Percentiles rank a stretch among this genome's conserved stretches.
These are phyloP conservation scores for Hoplodrina blanda DNA, from an alignment of 2,888 invertebrate species.

Conservation along the genomic window DNA sequence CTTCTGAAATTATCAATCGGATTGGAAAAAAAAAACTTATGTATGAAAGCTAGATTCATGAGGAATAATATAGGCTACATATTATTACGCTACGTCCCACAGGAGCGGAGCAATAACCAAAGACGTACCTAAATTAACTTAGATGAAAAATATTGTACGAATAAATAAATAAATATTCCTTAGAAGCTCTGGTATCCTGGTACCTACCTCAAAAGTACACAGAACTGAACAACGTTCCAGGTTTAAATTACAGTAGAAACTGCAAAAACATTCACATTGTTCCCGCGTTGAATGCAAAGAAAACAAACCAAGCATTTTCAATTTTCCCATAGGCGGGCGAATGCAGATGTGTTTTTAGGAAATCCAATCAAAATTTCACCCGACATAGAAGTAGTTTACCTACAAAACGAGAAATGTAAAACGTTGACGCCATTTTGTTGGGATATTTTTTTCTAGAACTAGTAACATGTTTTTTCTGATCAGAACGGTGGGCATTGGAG, in stretches of 20 bases:
- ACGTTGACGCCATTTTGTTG: neutral
- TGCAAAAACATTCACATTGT: neutral
- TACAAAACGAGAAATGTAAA: conserved; percentile 7
- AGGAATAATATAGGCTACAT: too few relatives aligned
- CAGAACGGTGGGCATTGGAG: neutral
- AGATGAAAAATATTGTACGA: too few relatives aligned
- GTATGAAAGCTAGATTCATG: too few relatives aligned
- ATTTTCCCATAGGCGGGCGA: conserved; percentile 16
- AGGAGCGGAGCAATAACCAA: too few relatives aligned
- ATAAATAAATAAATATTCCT: too few relatives aligned
- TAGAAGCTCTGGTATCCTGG: neutral
- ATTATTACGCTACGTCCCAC: too few relatives aligned
- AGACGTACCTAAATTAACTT: too few relatives aligned
- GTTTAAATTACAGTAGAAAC: neutral
- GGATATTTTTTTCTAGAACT: neutral
- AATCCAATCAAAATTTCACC: conserved; percentile 25
- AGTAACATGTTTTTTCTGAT: neutral
- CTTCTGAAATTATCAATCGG: too few relatives aligned
- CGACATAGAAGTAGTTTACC: neutral
- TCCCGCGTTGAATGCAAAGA: conserved; percentile 2
- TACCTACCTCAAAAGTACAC: neutral
- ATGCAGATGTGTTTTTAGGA: conserved; percentile 4
- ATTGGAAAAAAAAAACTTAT: too few relatives aligned
- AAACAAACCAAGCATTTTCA: conserved; percentile 25
- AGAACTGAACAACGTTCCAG: neutral